Evolutionary conservation across 1,140 invertebrate genomes (phyloP).

Genomic region (Patella vulgata): DNA sequence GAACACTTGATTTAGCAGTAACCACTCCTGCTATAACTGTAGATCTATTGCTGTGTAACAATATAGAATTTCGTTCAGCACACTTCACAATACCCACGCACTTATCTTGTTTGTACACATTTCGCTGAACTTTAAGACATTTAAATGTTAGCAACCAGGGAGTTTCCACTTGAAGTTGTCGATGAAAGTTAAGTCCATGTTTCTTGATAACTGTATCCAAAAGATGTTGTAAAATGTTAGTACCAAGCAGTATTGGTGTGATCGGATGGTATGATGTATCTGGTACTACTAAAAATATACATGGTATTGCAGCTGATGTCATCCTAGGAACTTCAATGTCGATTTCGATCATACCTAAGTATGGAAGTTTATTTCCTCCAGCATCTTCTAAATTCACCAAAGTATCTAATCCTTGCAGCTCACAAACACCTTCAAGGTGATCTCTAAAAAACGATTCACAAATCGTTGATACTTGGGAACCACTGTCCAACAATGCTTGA

Average conservation of each 20-base stretch:
- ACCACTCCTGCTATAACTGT: no score
- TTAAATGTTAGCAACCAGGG: no score
- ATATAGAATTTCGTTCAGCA: no score
- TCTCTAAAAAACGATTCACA: neutral
- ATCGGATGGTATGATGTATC: slow-evolving; percentile 17
- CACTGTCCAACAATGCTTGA: slow-evolving; percentile 12
- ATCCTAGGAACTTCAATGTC: neutral
- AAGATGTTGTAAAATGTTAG: slow-evolving; percentile 12
- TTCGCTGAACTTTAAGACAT: no score
- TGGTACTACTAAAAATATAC: slow-evolving; percentile 12
- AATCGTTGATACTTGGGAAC: slow-evolving; percentile 13
- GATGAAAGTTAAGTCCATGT: slow-evolving; percentile 11
- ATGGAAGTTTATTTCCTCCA: slow-evolving; percentile 9
- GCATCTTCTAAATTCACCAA: slow-evolving; percentile 13
- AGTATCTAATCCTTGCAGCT: no score
- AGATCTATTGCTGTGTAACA: no score
- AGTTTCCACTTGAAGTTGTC: slow-evolving; percentile 4
- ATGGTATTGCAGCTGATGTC: neutral
- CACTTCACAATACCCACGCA: no score
- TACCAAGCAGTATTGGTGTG: slow-evolving; percentile 14
- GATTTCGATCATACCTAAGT: slow-evolving; percentile 6
- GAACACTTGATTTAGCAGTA: no score
- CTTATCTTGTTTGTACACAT: no score
- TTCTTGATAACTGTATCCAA: slow-evolving; percentile 1
- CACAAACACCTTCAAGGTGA: neutral